Evolutionary conservation across 2,797 vertebrate species (phyloP), one percentile per base, ranked within the genome.

Genomic region (Aldrovandia affinis): DNA sequence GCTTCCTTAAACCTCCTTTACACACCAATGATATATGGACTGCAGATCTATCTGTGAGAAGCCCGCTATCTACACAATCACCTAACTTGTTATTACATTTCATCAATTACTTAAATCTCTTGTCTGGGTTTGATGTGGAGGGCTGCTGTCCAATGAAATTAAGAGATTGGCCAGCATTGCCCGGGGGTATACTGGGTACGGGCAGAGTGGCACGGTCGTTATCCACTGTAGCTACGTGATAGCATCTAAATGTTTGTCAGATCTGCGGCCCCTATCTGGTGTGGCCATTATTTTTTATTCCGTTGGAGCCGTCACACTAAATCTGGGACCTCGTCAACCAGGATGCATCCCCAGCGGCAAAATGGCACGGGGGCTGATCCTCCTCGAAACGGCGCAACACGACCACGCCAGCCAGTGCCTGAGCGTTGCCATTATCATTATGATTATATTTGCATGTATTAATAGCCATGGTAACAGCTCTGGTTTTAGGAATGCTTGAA

Each of bases 51-150:
- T 55, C 55, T 33, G 75, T 70, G 42, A 7, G 68, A 75, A 3
- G 55, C 55, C 81, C 81, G 65, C 33, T 77, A 59, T 85, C 47
- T 81, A 85, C 50, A 81, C 57, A 81, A 61, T 84, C 65, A 73
- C 61, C 65, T 42, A 55, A 88, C 83, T 86, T 86, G 92, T 93
- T 91, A 93, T 93, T 92, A 92, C 92, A 82, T 91, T 92, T 93
- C 93, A 93, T 95, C 95, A 94, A 96, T 96, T 96, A 96, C 91
- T 95, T 88, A 93, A 94, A 96, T 96, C 68, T 95, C 94, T 89
- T 92, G 91, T 83, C 89, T 88, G 80, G 85, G 89, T 88, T 95
- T 96, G 96, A 96, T 92, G 94, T 94, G 93, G 88, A 90, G 90
- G 83, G 89, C 91, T 86, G 89, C 89, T 96, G 95, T 96, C 96